phyloP scores from a whole-genome alignment of 2,888 invertebrate genomes.

The Calameuta filiformis region DNA sequence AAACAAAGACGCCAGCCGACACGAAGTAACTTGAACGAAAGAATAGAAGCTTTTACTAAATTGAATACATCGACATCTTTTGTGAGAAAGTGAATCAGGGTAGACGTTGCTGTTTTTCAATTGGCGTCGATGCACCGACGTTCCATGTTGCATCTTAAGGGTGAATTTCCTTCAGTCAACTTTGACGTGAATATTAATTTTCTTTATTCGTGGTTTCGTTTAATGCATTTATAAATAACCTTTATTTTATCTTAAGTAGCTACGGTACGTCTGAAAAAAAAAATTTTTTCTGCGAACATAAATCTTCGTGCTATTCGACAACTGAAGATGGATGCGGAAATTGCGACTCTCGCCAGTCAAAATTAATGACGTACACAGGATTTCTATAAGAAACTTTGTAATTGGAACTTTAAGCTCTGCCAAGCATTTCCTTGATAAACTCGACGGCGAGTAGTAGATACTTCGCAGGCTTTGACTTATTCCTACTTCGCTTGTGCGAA shows the following conservation, averaged over 20 bases:
- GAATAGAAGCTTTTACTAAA: neutral
- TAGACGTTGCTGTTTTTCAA: neutral
- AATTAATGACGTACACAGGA: constrained; percentile 30
- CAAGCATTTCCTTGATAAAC: constrained; percentile 21
- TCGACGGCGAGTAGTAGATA: neutral
- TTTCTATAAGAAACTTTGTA: constrained; percentile 46
- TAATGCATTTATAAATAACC: too few relatives aligned
- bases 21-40: neutral
- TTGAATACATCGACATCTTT: neutral
- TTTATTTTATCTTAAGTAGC: too few relatives aligned
- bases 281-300: too few relatives aligned
- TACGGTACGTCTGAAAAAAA: too few relatives aligned
- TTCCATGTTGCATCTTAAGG: neutral
- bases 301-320: neutral
- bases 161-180: too few relatives aligned
- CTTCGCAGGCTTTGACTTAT: neutral
- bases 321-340: neutral
- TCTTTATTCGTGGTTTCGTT: too few relatives aligned
- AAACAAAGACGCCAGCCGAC: neutral
- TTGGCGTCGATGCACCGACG: neutral
- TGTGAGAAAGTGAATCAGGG: neutral
- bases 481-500: neutral
- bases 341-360: neutral
- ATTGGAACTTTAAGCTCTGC: constrained; percentile 52
- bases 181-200: too few relatives aligned